Evolutionary conservation across 2,113 vertebrate genomes (phyloP), one percentile per base, ranked within the genome.

Genomic region (Nibea coibor): DNA sequence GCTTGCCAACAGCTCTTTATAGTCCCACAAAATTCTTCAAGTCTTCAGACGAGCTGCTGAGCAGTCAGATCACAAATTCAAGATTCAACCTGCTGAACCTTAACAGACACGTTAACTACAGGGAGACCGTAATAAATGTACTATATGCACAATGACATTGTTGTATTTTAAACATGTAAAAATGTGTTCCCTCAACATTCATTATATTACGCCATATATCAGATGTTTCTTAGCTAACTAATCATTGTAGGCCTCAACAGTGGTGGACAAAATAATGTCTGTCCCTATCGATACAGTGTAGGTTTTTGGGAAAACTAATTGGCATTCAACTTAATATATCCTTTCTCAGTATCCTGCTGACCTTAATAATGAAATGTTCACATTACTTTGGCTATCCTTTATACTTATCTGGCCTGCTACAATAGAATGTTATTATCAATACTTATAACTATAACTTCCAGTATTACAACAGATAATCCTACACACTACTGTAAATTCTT

Each of bases 1-100:
- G 73, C 22, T 57, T 81, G 80, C 80, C 74, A 83, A 71, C 28
- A 56, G 39, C 28, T 78, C 31, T 78, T 80, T 83, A 75, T 82
- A 74, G 79, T 84, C 47, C 56, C 53, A 78, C 59, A 75, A 78
- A 80, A 81, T 51, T 72, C 47, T 77, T 45, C 19, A 75, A 31
- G 43, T 65, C 72, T 72, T 76, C 22, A 75, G 59, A 42, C 4
- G n/a, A 51, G 62, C 62, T 83, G 78, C 59, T 70, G 51, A 72
- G 26, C 75, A 51, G 17, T 66, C 75, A 64, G 16, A 84, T 68
- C 75, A 61, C 56, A 75, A 42, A 50, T n/a, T 22, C 62, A 39
- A 54, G 28, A 73, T 59, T 57, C 67, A 71, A 62, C 57, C 57
- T 47, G 50, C 77, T 71, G 15, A 66, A 69, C 42, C 17, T 15